Evolutionary conservation across 2,888 invertebrate species (phyloP).

Genomic region (Phania funesta): DNA sequence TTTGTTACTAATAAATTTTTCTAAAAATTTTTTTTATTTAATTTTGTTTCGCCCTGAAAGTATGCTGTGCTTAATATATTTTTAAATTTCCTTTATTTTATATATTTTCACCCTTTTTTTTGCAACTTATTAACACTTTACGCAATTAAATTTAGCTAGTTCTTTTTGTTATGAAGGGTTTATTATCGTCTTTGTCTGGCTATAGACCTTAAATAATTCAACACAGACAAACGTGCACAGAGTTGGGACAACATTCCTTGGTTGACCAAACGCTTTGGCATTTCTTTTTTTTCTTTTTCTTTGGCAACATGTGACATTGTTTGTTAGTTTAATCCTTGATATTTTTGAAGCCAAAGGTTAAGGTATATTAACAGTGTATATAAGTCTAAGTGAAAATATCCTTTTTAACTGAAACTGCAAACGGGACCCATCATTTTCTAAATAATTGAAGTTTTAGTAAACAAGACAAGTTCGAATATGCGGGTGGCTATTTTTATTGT

Average conservation of each 20-base stretch:
- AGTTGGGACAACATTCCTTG: conserved; percentile 46
- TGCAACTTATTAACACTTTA: conserved; percentile 61
- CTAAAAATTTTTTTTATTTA: not conserved
- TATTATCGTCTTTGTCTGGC: conserved; percentile 47
- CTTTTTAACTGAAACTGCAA: conserved; percentile 21
- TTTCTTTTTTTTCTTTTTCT: not conserved
- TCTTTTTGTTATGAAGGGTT: conserved; percentile 42
- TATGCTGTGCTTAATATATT: not conserved
- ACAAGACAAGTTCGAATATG: not conserved
- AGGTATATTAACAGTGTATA: conserved; percentile 29
- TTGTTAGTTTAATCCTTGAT: conserved; percentile 53
- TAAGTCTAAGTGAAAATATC: conserved; percentile 18
- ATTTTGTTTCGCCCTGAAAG: not conserved
- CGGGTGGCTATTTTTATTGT: not conserved
- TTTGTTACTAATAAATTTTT: not conserved
- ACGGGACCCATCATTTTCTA: conserved; percentile 60
- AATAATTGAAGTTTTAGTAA: conserved; percentile 49
- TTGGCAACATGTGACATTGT: conserved; percentile 63
- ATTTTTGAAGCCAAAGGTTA: conserved; percentile 38
- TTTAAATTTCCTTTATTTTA: conserved; percentile 16
- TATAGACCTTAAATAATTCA: conserved; percentile 17
- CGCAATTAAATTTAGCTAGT: conserved; percentile 58
- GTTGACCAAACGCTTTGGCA: conserved; percentile 44
- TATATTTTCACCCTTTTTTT: not conserved
- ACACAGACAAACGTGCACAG: not conserved